phyloP scores from a whole-genome alignment of 2,113 vertebrate genomes.

The Polyodon spathula region DNA sequence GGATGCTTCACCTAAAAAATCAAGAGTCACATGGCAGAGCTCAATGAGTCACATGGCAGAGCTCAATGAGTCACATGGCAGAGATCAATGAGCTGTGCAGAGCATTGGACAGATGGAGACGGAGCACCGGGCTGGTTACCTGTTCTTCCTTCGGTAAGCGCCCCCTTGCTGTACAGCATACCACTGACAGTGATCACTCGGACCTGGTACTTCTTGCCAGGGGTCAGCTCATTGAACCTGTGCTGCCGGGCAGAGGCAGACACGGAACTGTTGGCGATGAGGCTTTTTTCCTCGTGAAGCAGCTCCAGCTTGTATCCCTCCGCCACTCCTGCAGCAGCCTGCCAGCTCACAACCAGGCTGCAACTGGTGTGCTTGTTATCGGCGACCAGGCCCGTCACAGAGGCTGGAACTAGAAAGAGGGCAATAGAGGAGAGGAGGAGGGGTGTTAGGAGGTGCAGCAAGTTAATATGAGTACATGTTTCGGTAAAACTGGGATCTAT shows the following conservation, averaged over 20 bases:
- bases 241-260: slow-evolving; percentile 49
- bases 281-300: slow-evolving; percentile 53
- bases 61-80: no score
- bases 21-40: no score
- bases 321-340: slow-evolving; percentile 61
- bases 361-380: slow-evolving; percentile 75
- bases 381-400: slow-evolving; percentile 66
- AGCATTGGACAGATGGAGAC: no score
- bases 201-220: slow-evolving; percentile 77
- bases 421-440: background rate
- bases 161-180: slow-evolving; percentile 58
- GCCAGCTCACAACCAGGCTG: slow-evolving; percentile 76
- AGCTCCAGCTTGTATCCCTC: slow-evolving; percentile 75
- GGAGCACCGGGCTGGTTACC: slow-evolving; percentile 52
- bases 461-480: no score
- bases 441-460: background rate
- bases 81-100: no score
- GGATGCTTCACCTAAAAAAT: no score
- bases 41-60: no score
- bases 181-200: slow-evolving; percentile 72
- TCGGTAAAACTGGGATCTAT: no score
- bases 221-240: slow-evolving; percentile 69
- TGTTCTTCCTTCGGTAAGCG: slow-evolving; percentile 68
- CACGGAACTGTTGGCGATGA: slow-evolving; percentile 64
- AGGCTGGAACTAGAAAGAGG: slow-evolving; percentile 52